phyloP scores from a whole-genome alignment of 2,888 invertebrate species.

The Cepaea hortensis region DNA sequence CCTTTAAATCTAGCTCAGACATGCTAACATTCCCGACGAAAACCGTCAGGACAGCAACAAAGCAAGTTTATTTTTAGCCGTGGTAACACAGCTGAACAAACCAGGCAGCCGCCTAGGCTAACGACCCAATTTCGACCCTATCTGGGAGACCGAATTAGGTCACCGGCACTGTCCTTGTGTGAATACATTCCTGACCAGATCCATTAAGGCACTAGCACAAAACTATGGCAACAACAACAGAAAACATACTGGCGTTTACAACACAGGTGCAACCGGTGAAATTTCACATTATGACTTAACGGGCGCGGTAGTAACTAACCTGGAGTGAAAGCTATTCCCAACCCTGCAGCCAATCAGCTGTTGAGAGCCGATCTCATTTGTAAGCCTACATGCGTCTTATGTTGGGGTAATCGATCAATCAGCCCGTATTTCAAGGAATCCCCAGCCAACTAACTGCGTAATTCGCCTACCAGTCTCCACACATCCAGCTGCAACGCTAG shows the following conservation, averaged over 20 bases:
- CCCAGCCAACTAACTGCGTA: constrained; percentile 12
- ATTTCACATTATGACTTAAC: neutral
- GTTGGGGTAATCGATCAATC: constrained; percentile 2
- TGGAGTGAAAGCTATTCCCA: neutral
- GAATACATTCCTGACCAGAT: neutral
- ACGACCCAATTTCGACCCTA: constrained; percentile 25
- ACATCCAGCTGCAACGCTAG: neutral
- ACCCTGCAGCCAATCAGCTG: constrained; percentile 37
- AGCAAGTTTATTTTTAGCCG: constrained; percentile 43
- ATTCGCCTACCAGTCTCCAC: neutral
- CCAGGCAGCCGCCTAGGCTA: constrained; percentile 26
- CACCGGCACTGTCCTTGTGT: constrained; percentile 16
- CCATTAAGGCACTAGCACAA: neutral
- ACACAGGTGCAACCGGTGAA: neutral
- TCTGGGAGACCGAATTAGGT: constrained; percentile 8
- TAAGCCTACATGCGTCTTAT: constrained; percentile 30
- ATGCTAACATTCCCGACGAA: constrained; percentile 28
- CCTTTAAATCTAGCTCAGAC: neutral
- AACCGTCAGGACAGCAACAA: constrained; percentile 38
- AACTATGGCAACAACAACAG: neutral
- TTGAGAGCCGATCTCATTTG: constrained; percentile 34
- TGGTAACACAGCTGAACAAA: constrained; percentile 41
- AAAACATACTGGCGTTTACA: neutral
- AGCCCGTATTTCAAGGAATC: neutral
- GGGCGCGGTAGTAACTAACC: neutral